Conservation (phyloP, 1,140 invertebrate species). For the Philaenus spumarius region DNA sequence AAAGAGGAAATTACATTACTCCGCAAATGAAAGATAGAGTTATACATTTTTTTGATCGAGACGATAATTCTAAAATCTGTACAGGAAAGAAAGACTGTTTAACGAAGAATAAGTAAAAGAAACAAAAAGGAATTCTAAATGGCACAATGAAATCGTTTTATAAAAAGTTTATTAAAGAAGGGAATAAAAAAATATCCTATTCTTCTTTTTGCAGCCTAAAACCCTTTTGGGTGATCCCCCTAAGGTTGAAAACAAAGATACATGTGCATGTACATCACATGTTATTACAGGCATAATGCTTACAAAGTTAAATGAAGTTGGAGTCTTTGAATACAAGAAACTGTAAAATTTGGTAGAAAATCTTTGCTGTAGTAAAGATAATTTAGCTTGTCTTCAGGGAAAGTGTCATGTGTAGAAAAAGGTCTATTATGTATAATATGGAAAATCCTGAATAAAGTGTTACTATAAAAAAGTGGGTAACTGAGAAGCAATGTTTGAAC, state of each 20-base stretch:
- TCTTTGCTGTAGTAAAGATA: constrained; percentile 21
- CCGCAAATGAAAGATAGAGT: no score
- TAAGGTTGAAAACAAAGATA: constrained; percentile 21
- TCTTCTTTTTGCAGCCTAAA: constrained; percentile 21
- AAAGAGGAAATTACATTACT: no score
- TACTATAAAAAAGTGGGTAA: constrained; percentile 18
- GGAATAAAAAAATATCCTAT: constrained; percentile 17
- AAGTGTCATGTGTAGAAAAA: constrained; percentile 21
- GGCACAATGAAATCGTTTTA: constrained; percentile 26
- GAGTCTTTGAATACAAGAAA: constrained; percentile 20
- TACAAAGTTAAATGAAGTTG: constrained; percentile 20
- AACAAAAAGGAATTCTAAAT: constrained; percentile 29
- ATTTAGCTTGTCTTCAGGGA: constrained; percentile 24
- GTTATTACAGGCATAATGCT: constrained; percentile 19
- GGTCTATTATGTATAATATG: constrained; percentile 3
- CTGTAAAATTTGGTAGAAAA: no score
- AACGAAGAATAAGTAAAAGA: constrained; percentile 25
- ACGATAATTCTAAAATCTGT: neutral
- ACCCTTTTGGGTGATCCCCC: constrained; percentile 25
- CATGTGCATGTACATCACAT: constrained; percentile 24
- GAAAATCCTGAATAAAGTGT: constrained; percentile 8
- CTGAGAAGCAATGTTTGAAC: neutral
- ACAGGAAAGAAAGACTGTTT: constrained; percentile 32
- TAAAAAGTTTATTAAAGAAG: constrained; percentile 19
- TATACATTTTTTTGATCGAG: neutral